Conservation (phyloP, 2,113 vertebrate genomes). For the Gallinago media region DNA sequence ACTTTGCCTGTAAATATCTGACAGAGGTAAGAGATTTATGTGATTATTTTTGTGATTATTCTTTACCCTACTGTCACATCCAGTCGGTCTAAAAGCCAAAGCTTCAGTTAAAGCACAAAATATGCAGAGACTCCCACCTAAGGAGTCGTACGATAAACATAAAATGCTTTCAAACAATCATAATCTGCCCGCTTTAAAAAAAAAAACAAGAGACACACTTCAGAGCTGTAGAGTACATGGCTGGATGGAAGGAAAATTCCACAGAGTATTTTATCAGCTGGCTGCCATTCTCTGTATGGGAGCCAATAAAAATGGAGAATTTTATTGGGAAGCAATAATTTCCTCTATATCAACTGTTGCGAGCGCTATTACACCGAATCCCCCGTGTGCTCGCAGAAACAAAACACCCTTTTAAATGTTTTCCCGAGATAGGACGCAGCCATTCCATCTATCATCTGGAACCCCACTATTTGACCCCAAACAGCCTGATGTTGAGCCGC, state of each 20-base stretch:
- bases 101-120: not conserved
- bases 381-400: conserved; percentile 46
- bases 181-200: not conserved
- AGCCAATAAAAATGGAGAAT: conserved; percentile 69
- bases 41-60: not conserved
- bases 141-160: not conserved
- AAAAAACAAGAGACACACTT: not conserved
- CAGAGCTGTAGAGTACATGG: not conserved
- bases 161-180: not conserved
- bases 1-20: not conserved
- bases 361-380: conserved; percentile 54
- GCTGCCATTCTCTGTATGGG: conserved; percentile 26
- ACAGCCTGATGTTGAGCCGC: not conserved
- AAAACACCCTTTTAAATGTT: conserved; percentile 39
- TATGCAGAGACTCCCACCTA: not conserved
- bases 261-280: conserved; percentile 58
- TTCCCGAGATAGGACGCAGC: conserved; percentile 51
- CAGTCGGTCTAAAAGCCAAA: not conserved
- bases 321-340: conserved; percentile 68
- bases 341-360: conserved; percentile 51
- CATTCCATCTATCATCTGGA: conserved; percentile 48
- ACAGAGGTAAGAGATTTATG: not conserved
- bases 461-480: conserved; percentile 17
- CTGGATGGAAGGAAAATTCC: conserved; percentile 46
- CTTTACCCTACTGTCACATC: not conserved